Percentiles rank a stretch among this genome's conserved stretches.
These are phyloP conservation scores for Thinocorus orbignyianus DNA, from an alignment of 2,113 vertebrate species.

Conservation along the genomic window DNA sequence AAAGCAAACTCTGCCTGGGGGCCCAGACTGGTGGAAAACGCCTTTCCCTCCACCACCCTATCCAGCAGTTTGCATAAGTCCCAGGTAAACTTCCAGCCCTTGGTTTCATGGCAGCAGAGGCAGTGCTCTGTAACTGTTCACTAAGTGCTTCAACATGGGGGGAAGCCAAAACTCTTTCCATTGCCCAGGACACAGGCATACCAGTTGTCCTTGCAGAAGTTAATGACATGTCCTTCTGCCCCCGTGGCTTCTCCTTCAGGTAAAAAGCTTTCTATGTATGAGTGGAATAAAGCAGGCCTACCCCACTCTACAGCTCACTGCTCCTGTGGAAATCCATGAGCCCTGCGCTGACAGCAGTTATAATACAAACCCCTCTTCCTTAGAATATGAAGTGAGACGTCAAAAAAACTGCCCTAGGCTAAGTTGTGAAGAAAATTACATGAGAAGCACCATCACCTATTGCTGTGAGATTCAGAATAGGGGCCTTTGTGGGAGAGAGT, in stretches of 20 bases:
- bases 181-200: neutral
- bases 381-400: neutral
- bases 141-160: neutral
- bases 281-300: neutral
- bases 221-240: neutral
- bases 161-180: neutral
- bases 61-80: neutral
- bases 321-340: neutral
- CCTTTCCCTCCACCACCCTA: neutral
- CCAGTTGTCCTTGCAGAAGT: neutral
- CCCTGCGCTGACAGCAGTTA: neutral
- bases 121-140: neutral
- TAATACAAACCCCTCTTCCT: neutral
- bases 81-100: neutral
- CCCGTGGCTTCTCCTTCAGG: fast-evolving
- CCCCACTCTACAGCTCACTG: neutral
- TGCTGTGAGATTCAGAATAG: neutral
- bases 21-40: neutral
- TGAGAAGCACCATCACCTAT: neutral
- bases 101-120: neutral
- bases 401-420: neutral
- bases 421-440: neutral
- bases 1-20: neutral
- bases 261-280: neutral
- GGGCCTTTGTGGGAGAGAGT: neutral